Conservation (phyloP, 1,140 invertebrate genomes). For the Rhagoletis pomonella region DNA sequence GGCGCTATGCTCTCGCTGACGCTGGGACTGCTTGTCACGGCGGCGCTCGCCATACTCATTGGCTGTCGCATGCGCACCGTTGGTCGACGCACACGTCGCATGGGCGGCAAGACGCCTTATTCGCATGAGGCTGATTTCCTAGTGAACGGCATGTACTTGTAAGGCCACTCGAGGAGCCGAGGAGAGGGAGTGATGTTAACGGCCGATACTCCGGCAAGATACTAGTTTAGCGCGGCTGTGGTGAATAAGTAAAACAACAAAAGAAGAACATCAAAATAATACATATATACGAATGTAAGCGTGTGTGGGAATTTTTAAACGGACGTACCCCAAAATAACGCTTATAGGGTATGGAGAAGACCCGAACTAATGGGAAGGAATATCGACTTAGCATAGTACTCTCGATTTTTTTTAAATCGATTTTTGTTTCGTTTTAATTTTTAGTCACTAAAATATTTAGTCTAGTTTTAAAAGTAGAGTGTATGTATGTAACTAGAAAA, state of each 20-base stretch:
- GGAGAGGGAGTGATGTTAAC: background rate
- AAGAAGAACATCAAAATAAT: background rate
- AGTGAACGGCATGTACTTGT: slow-evolving; percentile 98
- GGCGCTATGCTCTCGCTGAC: slow-evolving; percentile 91
- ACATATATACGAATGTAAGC: background rate
- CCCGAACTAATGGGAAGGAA: too few species aligned
- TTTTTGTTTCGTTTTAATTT: too few species aligned
- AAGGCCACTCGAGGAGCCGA: slow-evolving; percentile 66
- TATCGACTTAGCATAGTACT: too few species aligned
- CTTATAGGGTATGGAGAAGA: too few species aligned
- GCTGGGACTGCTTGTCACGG: slow-evolving; percentile 78
- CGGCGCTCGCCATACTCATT: slow-evolving; percentile 85
- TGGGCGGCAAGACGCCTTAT: slow-evolving; percentile 85
- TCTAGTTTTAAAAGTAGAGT: too few species aligned
- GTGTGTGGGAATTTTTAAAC: background rate
- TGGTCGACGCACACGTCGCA: slow-evolving; percentile 81
- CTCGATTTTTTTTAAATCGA: too few species aligned
- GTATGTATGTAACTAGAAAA: too few species aligned
- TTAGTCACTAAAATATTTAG: too few species aligned
- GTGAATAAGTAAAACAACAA: too few species aligned
- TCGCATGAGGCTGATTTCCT: slow-evolving; percentile 97
- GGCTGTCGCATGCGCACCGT: slow-evolving; percentile 87
- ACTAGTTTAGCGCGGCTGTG: slow-evolving; percentile 31
- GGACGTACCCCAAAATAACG: too few species aligned
- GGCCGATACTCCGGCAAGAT: background rate